phyloP scores from a whole-genome alignment of 2,888 invertebrate genomes.

The Diploptera punctata region DNA sequence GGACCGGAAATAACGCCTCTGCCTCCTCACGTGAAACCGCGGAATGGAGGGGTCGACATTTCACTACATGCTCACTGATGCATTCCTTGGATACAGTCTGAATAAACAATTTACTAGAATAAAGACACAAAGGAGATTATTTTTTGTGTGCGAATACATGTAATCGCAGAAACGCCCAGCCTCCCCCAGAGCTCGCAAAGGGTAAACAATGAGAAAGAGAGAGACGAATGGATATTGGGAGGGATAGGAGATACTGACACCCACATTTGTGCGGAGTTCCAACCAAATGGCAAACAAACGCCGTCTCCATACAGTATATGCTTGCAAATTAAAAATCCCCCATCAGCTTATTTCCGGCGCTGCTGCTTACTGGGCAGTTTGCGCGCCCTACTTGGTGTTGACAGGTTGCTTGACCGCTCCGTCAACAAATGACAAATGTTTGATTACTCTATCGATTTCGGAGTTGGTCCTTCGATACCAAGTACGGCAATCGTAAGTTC shows the following conservation, averaged over 20 bases:
- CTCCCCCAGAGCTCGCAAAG: constrained; percentile 39
- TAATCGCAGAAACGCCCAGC: constrained; percentile 27
- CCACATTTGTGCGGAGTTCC: constrained; percentile 38
- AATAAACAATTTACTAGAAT: constrained; percentile 18
- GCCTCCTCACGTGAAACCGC: constrained; percentile 37
- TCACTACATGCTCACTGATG: background rate
- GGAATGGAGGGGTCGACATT: constrained; percentile 21
- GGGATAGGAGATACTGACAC: constrained; percentile 29
- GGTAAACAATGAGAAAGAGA: background rate
- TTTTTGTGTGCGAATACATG: constrained; percentile 3
- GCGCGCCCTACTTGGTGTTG: background rate
- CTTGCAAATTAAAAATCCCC: background rate
- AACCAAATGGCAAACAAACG: constrained; percentile 3
- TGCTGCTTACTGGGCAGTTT: background rate
- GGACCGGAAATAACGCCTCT: constrained; percentile 21
- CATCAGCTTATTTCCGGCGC: background rate
- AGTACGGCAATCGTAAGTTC: no score
- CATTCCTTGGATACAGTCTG: background rate
- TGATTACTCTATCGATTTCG: no score
- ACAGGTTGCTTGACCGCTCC: background rate
- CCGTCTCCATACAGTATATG: background rate
- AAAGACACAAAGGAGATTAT: background rate
- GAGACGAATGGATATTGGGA: background rate
- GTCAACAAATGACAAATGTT: no score
- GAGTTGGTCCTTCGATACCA: no score